Evolutionary conservation across 2,797 vertebrate species (phyloP).

Genomic region (Sebastolobus altivelis): DNA sequence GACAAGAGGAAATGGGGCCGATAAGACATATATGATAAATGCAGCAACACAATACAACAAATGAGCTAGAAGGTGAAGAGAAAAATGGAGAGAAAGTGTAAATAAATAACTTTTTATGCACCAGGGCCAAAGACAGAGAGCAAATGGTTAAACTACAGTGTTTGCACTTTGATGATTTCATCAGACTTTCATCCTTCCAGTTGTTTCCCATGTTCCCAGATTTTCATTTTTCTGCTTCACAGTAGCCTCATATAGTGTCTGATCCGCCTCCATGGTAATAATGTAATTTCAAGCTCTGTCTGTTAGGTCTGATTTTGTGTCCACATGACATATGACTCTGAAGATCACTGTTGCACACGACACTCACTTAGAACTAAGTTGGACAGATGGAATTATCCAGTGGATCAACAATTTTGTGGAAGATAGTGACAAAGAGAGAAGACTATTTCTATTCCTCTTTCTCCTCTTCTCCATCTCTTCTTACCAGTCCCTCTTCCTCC

Average conservation of each 20-base stretch:
- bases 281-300: constrained; percentile 41
- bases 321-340: constrained; percentile 22
- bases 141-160: background rate
- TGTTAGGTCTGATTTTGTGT: constrained; percentile 33
- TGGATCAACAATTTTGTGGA: background rate
- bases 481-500: background rate
- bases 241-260: background rate
- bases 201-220: background rate
- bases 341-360: constrained; percentile 20
- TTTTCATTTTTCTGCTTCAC: background rate
- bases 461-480: constrained; percentile 3
- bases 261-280: constrained; percentile 1
- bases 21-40: too few species aligned
- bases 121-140: background rate
- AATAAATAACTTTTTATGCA: background rate
- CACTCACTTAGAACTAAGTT: background rate
- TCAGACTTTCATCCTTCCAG: too few species aligned
- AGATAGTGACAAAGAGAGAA: background rate
- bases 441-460: background rate
- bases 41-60: too few species aligned
- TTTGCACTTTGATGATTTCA: background rate
- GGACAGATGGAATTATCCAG: background rate
- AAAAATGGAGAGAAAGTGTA: background rate
- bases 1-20: too few species aligned
- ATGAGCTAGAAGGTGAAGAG: too few species aligned